Base-by-base conservation (phyloP, 2,113 vertebrate species). In the Typhlomys cinereus region DNA sequence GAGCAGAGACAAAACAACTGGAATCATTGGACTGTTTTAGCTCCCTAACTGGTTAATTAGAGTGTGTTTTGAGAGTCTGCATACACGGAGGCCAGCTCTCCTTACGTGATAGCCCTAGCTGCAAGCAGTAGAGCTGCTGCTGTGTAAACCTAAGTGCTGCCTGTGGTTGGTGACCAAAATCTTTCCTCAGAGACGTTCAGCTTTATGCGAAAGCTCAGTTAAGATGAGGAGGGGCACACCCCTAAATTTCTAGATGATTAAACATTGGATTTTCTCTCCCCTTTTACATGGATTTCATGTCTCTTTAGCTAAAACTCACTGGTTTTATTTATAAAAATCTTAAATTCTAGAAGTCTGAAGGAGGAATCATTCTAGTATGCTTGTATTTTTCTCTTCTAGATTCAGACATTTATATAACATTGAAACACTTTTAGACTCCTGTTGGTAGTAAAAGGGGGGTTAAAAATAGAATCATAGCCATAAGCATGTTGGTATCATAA, bases 81-180 rank as follows among this genome's bases (percentile, higher is more conserved):
- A 89, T 94, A 76, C n/a, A 41, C 96, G 89, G 70, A 96, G 96
- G 69, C 94, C 90, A 73, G 75, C 85, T 94, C 62, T 94, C n/a
- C 89, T 54, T 95, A 97, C 13, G 96, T 86, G 86, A n/a, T n/a
- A 96, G 95, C 75, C 95, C 78, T 84, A 87, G 73, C 95, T 96
- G 83, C 94, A n/a, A 91, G 61, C 76, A 79, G 93, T n/a, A n/a
- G 57, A 95, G 98, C 97, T 97, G 85, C 96, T 76, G n/a, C 57
- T 76, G 91, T 85, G 95, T 94, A 88, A 96, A 95, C 69, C 95
- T 95, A 79, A 84, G 96, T 96, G 91, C 95, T 93, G 75, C n/a
- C 97, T 97, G n/a, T 91, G 78, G 96, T 97, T 96, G 95, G 96
- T 92, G 97, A 94, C 97, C 95, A 96, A 96, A 84, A 95, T 92